Conservation (phyloP, 2,888 invertebrate species). For the Rhingia campestris region DNA sequence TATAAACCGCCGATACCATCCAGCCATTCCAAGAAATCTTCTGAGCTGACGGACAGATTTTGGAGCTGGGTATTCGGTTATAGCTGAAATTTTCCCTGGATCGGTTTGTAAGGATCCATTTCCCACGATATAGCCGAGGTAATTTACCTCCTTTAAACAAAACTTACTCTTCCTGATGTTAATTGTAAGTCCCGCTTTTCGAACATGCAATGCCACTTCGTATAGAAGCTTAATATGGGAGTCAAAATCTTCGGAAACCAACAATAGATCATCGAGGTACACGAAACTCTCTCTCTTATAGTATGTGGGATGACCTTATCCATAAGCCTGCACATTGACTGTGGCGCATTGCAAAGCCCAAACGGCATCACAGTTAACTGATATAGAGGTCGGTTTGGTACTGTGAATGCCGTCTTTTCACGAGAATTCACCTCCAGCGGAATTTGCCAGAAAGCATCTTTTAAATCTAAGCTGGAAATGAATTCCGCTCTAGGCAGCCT, state of each 20-base stretch:
- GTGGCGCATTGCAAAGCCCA: no score
- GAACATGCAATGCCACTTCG: neutral
- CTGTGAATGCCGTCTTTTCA: constrained; percentile 2
- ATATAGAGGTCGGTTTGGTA: no score
- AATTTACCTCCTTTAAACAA: neutral
- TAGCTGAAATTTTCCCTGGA: neutral
- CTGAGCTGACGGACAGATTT: neutral
- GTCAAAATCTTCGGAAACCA: neutral
- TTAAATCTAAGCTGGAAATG: neutral
- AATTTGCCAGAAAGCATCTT: neutral
- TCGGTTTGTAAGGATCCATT: neutral
- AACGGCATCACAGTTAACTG: no score
- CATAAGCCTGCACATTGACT: neutral
- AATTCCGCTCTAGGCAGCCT: neutral
- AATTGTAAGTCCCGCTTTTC: neutral
- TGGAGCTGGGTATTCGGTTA: neutral
- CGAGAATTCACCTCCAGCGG: neutral
- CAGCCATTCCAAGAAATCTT: neutral
- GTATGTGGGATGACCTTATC: neutral
- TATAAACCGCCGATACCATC: neutral
- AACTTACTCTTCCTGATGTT: neutral
- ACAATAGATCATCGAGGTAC: no score
- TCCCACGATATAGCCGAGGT: neutral
- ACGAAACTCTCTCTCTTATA: no score
- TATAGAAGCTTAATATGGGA: neutral